These are phyloP conservation scores for Petrocephalus schoutedeni DNA, from an alignment of 2,797 vertebrate species.

Conservation along the genomic window DNA sequence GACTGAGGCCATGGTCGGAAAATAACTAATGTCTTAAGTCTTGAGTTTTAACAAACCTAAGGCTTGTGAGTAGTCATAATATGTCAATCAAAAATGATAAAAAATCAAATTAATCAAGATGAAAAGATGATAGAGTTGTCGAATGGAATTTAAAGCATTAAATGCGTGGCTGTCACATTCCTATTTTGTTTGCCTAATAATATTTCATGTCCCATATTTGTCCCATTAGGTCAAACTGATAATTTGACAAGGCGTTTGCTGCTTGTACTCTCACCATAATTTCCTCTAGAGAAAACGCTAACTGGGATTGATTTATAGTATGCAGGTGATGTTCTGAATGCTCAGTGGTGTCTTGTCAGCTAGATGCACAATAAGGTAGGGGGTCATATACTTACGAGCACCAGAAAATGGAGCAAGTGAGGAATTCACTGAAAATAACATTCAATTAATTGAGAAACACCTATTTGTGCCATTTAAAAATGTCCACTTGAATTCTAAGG, in stretches of 20 bases:
- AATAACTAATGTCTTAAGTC: background rate
- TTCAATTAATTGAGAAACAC: background rate
- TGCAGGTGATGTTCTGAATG: background rate
- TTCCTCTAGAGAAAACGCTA: constrained; percentile 2
- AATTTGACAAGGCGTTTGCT: constrained; percentile 4
- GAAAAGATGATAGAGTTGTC: constrained; percentile 13
- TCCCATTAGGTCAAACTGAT: constrained; percentile 15
- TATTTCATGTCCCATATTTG: constrained; percentile 15
- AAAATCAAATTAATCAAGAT: background rate
- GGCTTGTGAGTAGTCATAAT: background rate
- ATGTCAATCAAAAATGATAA: constrained; percentile 4
- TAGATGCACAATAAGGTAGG: background rate
- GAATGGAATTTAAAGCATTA: background rate
- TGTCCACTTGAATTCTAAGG: background rate
- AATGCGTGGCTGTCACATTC: constrained; percentile 7
- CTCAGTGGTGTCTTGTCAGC: background rate
- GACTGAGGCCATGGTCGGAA: background rate
- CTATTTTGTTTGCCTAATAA: constrained; percentile 9
- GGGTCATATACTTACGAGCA: background rate
- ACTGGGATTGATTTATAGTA: background rate
- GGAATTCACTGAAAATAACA: background rate
- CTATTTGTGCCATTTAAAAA: background rate
- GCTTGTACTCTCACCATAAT: background rate
- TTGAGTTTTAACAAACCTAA: background rate
- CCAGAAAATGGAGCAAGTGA: background rate